Conservation (phyloP, 2,797 vertebrate genomes). For the Periophthalmus magnuspinnatus region DNA sequence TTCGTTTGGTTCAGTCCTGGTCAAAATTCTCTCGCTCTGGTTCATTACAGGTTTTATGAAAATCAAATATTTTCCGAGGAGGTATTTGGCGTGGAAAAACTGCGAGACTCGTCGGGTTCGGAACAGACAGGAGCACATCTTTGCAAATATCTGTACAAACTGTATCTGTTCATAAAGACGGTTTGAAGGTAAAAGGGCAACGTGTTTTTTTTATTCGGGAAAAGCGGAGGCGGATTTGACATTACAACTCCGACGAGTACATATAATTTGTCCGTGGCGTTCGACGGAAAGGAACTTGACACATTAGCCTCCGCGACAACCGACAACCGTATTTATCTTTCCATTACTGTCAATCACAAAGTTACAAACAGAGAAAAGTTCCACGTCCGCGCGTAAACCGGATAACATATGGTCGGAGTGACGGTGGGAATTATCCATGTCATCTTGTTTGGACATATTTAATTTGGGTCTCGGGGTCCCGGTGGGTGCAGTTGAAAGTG, state of each 20-base stretch:
- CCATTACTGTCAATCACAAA: conserved; percentile 59
- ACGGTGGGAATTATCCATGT: conserved; percentile 86
- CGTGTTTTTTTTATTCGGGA: not conserved
- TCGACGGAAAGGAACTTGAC: not conserved
- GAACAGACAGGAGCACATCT: not conserved
- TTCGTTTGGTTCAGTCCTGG: not conserved
- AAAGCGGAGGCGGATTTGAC: conserved; percentile 16
- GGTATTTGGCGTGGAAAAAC: not conserved
- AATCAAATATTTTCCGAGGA: not conserved
- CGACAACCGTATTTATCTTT: conserved; percentile 39
- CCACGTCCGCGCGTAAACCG: conserved; percentile 69
- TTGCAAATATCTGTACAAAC: conserved; percentile 16
- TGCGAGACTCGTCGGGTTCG: not conserved
- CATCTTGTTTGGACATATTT: conserved; percentile 84
- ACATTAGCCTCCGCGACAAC: conserved; percentile 10
- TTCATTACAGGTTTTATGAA: not conserved
- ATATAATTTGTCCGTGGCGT: conserved; percentile 16
- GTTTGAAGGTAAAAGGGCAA: conserved; percentile 14
- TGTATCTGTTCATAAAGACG: conserved; percentile 1
- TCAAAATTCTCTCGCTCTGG: not conserved
- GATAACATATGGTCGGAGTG: conserved; percentile 85
- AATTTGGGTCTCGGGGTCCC: conserved; percentile 82
- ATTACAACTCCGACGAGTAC: conserved; percentile 20
- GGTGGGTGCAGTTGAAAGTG: conserved; percentile 76
- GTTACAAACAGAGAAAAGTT: conserved; percentile 77